These are phyloP conservation scores for Mormyrops boulengeri DNA, from an alignment of 2,797 vertebrate genomes.

Conservation along the genomic window DNA sequence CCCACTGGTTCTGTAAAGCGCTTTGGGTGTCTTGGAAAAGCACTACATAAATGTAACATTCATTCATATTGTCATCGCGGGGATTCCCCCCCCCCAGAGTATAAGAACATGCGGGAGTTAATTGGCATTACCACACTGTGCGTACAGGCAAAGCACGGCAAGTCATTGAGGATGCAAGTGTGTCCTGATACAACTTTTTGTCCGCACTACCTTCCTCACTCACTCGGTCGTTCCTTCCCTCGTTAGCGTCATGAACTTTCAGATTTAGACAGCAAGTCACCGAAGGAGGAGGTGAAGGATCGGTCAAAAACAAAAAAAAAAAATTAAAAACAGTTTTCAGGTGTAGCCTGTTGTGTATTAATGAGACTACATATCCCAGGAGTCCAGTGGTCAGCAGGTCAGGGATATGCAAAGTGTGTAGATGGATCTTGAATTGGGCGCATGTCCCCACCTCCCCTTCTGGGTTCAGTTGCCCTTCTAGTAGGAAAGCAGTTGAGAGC, in stretches of 20 bases:
- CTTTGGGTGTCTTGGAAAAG: too few species aligned
- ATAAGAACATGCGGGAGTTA: too few species aligned
- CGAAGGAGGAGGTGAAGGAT: background rate
- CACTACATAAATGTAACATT: too few species aligned
- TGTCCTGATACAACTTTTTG: background rate
- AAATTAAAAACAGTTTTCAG: too few species aligned
- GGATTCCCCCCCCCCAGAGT: too few species aligned
- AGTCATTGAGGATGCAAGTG: background rate
- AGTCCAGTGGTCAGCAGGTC: too few species aligned
- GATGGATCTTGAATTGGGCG: background rate
- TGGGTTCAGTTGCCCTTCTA: background rate
- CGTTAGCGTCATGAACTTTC: background rate
- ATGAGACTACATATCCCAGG: too few species aligned
- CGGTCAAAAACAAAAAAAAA: background rate
- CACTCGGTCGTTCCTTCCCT: background rate
- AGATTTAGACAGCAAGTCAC: background rate
- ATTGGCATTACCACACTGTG: too few species aligned
- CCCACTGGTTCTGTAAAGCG: too few species aligned
- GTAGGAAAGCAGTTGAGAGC: background rate
- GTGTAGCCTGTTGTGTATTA: background rate
- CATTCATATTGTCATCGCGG: too few species aligned
- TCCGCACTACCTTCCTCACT: background rate
- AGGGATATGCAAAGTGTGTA: too few species aligned
- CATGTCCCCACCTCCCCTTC: too few species aligned
- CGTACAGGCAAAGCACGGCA: background rate